These are phyloP conservation scores for Baryphthengus martii DNA, from an alignment of 2,113 vertebrate species.

Conservation along the genomic window DNA sequence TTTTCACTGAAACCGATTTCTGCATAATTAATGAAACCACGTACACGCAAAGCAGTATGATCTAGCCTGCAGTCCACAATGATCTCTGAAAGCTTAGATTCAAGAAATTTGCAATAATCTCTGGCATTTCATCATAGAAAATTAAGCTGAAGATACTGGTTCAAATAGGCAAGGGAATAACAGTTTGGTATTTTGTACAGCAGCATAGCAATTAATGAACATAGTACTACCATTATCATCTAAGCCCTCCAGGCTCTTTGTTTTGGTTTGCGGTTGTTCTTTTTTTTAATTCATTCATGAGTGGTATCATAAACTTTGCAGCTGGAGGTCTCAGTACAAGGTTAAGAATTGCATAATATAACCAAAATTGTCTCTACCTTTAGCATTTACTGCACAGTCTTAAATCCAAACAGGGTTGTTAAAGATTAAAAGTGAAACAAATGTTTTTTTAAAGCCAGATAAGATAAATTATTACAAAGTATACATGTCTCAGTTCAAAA, in stretches of 20 bases:
- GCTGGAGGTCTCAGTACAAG: not conserved
- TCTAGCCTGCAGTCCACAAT: not conserved
- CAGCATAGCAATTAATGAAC: not conserved
- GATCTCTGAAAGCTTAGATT: not conserved
- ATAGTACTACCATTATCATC: not conserved
- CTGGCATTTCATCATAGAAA: not conserved
- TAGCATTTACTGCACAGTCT: not conserved
- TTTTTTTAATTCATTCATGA: not conserved
- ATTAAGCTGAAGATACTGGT: not conserved
- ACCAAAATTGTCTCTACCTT: not conserved
- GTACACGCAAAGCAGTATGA: not conserved
- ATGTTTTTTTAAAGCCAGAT: conserved; percentile 51
- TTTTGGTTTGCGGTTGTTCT: not conserved
- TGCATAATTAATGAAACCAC: not conserved
- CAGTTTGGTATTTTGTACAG: not conserved
- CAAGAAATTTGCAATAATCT: not conserved
- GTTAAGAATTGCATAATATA: not conserved
- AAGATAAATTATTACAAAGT: conserved; percentile 64
- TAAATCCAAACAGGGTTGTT: conserved; percentile 21
- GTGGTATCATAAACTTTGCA: not conserved
- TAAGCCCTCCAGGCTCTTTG: not conserved
- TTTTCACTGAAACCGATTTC: not conserved
- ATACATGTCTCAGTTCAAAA: conserved; percentile 51
- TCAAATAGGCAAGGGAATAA: not conserved
- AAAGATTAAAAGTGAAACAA: conserved; percentile 48